Evolutionary conservation across 2,113 vertebrate species (phyloP).

Genomic region (Perca fluviatilis): DNA sequence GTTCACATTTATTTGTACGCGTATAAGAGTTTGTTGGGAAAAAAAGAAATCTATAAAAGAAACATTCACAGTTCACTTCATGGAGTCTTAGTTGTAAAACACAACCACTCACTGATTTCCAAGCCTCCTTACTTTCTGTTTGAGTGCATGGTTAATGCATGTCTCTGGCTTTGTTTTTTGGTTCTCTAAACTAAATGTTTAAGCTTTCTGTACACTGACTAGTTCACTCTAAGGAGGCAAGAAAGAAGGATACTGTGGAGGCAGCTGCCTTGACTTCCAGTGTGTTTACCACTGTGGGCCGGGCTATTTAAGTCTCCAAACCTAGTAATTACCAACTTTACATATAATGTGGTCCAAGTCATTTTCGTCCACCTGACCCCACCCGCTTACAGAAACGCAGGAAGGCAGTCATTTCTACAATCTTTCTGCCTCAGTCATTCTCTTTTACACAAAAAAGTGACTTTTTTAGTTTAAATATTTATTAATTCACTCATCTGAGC

Average conservation of each 20-base stretch:
- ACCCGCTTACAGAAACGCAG: slow-evolving; percentile 66
- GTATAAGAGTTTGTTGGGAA: not conserved
- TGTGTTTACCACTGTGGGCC: slow-evolving; percentile 76
- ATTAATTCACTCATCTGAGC: not conserved
- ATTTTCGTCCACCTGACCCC: slow-evolving; percentile 80
- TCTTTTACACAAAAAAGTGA: slow-evolving; percentile 14
- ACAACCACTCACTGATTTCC: slow-evolving; percentile 3
- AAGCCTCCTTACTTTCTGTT: slow-evolving; percentile 9
- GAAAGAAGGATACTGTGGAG: slow-evolving; percentile 48
- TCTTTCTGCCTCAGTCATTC: slow-evolving; percentile 5
- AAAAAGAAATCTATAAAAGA: not conserved
- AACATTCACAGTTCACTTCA: slow-evolving; percentile 3
- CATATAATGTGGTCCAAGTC: slow-evolving; percentile 78
- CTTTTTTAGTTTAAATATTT: not conserved
- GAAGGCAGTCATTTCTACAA: slow-evolving; percentile 17
- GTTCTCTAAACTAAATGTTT: slow-evolving; percentile 50
- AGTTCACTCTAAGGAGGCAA: slow-evolving; percentile 56
- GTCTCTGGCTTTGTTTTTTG: slow-evolving; percentile 15
- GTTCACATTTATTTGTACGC: slow-evolving; percentile 1
- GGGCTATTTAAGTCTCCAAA: slow-evolving; percentile 80
- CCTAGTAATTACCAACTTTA: slow-evolving; percentile 81
- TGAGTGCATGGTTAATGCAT: slow-evolving; percentile 1
- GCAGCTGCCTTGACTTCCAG: slow-evolving; percentile 61
- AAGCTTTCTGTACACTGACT: slow-evolving; percentile 37
- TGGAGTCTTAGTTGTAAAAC: slow-evolving; percentile 22